These are phyloP conservation scores for Heliconius erato DNA, from an alignment of 2,888 invertebrate genomes.

Conservation along the genomic window DNA sequence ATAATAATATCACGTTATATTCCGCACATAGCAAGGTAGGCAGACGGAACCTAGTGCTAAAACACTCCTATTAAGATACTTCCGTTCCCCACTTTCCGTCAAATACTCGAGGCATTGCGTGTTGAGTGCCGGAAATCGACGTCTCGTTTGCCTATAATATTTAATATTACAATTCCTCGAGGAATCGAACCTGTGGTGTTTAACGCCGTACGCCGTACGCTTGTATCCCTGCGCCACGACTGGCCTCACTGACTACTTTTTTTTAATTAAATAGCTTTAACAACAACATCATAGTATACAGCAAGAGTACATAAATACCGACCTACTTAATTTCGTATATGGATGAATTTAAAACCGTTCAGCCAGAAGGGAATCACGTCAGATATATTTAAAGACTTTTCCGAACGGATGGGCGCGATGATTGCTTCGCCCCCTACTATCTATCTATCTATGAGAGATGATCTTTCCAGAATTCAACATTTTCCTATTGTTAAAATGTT, in stretches of 20 bases:
- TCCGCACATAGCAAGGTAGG: not conserved
- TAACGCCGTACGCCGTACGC: not conserved
- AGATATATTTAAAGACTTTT: slow-evolving; percentile 70
- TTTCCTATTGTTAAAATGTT: slow-evolving; percentile 17
- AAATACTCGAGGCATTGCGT: not conserved
- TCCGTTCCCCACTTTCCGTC: not conserved
- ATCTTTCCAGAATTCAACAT: slow-evolving; percentile 6
- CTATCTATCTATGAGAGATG: not conserved
- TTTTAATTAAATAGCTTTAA: no score
- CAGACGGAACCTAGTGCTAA: not conserved
- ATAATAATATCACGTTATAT: not conserved
- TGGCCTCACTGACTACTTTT: not conserved
- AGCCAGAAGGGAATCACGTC: slow-evolving; percentile 60
- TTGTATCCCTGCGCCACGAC: not conserved
- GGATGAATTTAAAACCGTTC: slow-evolving; percentile 39
- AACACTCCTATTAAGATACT: not conserved
- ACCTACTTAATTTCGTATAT: slow-evolving; percentile 6
- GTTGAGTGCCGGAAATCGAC: not conserved
- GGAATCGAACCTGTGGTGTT: not conserved
- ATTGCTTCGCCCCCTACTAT: slow-evolving; percentile 57
- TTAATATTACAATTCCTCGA: not conserved
- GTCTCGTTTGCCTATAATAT: not conserved
- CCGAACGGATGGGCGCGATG: slow-evolving; percentile 67
- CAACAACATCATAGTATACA: not conserved
- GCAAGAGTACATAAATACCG: not conserved